These are phyloP conservation scores for Ctenopoma multispine DNA, from an alignment of 2,797 vertebrate genomes.

Conservation along the genomic window DNA sequence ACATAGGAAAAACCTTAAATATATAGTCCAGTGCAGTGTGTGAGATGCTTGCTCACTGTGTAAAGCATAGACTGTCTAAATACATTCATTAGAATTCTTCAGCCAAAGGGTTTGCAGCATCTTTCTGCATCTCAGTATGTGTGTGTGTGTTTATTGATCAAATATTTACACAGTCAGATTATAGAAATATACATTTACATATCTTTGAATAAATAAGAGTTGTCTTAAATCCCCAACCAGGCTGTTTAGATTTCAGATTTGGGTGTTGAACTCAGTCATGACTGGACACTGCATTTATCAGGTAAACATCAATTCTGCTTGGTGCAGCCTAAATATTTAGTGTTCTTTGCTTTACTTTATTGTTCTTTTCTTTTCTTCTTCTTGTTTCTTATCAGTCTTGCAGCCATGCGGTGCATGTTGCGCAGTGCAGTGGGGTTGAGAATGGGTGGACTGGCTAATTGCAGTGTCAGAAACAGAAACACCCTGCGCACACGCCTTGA, in stretches of 20 bases:
- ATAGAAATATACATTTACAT: constrained; percentile 81
- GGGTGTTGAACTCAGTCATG: not conserved
- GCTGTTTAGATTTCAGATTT: constrained; percentile 49
- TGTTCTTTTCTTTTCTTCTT: too few species aligned
- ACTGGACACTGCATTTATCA: constrained; percentile 1
- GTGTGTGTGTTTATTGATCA: constrained; percentile 66
- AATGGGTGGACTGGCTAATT: not conserved
- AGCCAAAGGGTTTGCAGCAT: constrained; percentile 71
- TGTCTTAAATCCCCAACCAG: constrained; percentile 27
- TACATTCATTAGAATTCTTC: constrained; percentile 76
- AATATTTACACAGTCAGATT: constrained; percentile 80
- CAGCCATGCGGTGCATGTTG: not conserved
- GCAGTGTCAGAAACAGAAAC: not conserved
- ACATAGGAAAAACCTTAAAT: constrained; percentile 61
- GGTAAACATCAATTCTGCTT: too few species aligned
- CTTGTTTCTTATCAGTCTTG: not conserved
- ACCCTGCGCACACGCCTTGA: not conserved
- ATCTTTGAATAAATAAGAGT: constrained; percentile 71
- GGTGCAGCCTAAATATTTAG: too few species aligned
- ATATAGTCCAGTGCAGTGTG: constrained; percentile 69
- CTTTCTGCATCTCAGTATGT: constrained; percentile 35
- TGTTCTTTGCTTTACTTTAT: too few species aligned
- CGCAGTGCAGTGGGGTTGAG: not conserved
- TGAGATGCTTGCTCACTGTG: constrained; percentile 25
- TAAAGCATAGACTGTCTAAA: constrained; percentile 39